Base-by-base conservation (phyloP, 2,113 vertebrate genomes). In the Ivindomyrus marchei region DNA sequence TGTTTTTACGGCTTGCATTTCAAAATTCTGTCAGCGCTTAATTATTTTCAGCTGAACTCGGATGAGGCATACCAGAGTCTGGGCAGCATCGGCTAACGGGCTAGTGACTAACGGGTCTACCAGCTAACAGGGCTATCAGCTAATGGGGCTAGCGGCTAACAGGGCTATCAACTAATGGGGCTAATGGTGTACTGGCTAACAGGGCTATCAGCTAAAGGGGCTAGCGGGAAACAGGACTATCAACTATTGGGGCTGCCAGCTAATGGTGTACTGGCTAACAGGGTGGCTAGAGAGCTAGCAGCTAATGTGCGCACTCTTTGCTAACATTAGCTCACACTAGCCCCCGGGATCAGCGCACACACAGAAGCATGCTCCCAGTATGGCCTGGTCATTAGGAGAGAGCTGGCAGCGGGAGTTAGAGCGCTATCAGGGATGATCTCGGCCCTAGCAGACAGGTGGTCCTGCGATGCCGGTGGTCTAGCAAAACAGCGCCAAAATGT, bases 11-110 rank as follows among this genome's bases (percentile, higher is more conserved):
- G 85, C 50, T 52, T 56, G 50, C 80, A 74, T 85, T 88, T 56
- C 70, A 89, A n/a, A 47, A 92, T 90, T 56, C 24, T 74, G 49
- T 88, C 85, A 89, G 56, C 70, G 77, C 85, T 89, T 85, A 53
- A 87, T 87, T 50, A 87, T 53, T 87, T 87, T 87, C 85, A 89
- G 36, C 74, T 39, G 66, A 50, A 66, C 31, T 56, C 19, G 66
- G 13, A 19, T 39, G 31, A 42, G 10, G 31, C 31, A 42, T 80
- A 80, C 36, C 62, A 19, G 31, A 17, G 74, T 19, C 36, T 17
- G 15, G 70, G 39, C 74, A 80, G 74, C 70, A 19, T 36, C 2
- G 46, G 31, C 47, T 17, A 53, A 87, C 4, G n/a, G 62, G 45
- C 42, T 49, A 86, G 24, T 11, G n/a, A n/a, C 62, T 70, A 70